phyloP scores from a whole-genome alignment of 1,140 invertebrate genomes.

The Pseudobourletiella spinata region DNA sequence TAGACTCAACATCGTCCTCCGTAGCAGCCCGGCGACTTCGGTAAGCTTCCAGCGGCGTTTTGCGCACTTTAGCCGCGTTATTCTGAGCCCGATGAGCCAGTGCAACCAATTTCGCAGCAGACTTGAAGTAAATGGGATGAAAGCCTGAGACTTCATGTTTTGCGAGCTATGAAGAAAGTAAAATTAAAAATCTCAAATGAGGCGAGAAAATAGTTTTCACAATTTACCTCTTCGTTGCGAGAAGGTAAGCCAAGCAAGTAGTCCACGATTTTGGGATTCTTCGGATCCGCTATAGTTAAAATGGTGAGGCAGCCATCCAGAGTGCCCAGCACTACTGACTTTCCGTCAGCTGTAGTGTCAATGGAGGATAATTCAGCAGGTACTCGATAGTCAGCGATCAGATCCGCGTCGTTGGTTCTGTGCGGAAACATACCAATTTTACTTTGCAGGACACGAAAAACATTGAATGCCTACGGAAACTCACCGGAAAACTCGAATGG shows the following conservation, averaged over 20 bases:
- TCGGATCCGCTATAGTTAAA: constrained; percentile 78
- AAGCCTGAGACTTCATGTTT: constrained; percentile 11
- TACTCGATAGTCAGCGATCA: constrained; percentile 86
- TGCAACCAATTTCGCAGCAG: constrained; percentile 31
- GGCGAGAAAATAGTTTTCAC: constrained; percentile 2
- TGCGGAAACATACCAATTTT: too few relatives aligned
- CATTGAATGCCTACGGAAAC: too few relatives aligned
- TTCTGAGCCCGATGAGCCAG: constrained; percentile 18
- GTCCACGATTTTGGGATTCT: constrained; percentile 52
- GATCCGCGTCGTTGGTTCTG: constrained; percentile 71
- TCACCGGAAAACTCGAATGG: constrained; percentile 78
- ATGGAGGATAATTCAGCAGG: constrained; percentile 83
- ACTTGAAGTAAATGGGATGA: constrained; percentile 20
- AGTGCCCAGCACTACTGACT: constrained; percentile 73
- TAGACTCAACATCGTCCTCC: background rate
- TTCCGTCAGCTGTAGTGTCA: constrained; percentile 70
- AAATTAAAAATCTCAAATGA: background rate
- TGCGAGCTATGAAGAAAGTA: constrained; percentile 19
- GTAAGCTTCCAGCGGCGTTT: background rate
- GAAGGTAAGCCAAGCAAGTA: constrained; percentile 60
- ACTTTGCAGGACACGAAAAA: too few relatives aligned
- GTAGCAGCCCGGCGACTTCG: background rate
- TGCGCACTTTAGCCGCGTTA: background rate
- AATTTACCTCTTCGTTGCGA: constrained; percentile 55
- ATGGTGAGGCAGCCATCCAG: constrained; percentile 89